phyloP scores from a whole-genome alignment of 2,888 invertebrate genomes.

The Cerastis leucographa region DNA sequence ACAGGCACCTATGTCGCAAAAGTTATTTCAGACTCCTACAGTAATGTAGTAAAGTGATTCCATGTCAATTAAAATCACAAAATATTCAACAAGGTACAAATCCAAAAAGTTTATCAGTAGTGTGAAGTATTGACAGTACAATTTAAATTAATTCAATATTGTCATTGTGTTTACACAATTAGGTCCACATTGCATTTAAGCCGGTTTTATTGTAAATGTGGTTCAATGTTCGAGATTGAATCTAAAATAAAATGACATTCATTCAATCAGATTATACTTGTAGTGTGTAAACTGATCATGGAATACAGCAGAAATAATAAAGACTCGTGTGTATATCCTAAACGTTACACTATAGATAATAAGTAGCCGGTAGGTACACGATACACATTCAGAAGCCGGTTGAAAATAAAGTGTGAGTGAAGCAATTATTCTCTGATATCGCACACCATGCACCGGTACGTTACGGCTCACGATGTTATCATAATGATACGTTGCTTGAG shows the following conservation, averaged over 20 bases:
- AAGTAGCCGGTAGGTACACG: constrained; percentile 23
- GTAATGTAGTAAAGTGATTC: not conserved
- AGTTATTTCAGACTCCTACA: not conserved
- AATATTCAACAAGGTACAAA: not conserved
- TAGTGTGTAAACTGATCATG: not conserved
- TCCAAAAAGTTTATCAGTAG: not conserved
- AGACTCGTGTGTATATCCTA: constrained; percentile 1
- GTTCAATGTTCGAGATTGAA: constrained; percentile 2
- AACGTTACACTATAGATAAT: constrained; percentile 28
- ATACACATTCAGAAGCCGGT: constrained; percentile 44
- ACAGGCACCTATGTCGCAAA: not conserved
- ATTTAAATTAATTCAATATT: constrained; percentile 2
- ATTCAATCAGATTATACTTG: constrained; percentile 9
- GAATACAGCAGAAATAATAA: not conserved
- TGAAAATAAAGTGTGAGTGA: constrained; percentile 42
- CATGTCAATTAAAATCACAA: not conserved
- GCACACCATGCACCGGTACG: constrained; percentile 57
- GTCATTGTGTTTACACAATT: constrained; percentile 2
- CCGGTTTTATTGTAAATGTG: constrained; percentile 3
- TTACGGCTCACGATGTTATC: constrained; percentile 67
- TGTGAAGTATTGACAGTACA: constrained; percentile 2
- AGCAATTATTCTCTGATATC: constrained; percentile 59
- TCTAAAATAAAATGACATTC: constrained; percentile 21
- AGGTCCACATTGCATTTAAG: not conserved
- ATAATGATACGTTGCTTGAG: constrained; percentile 71